These are phyloP conservation scores for Cyclophora albipunctata DNA, from an alignment of 2,888 invertebrate genomes.

Conservation along the genomic window DNA sequence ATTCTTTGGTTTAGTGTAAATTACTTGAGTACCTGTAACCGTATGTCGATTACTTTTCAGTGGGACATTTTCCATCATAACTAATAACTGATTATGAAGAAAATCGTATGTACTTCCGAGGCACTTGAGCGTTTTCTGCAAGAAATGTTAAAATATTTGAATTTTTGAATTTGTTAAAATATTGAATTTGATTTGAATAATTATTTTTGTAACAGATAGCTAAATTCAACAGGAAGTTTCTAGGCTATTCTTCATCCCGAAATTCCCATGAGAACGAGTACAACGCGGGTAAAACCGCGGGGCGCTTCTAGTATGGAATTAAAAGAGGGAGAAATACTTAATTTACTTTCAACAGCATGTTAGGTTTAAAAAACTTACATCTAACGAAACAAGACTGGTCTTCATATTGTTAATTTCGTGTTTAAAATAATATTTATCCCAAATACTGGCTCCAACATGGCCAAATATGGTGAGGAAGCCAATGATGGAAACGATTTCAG, in stretches of 20 bases:
- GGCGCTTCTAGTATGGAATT: too few species aligned
- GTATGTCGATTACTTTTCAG: not conserved
- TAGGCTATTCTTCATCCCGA: too few species aligned
- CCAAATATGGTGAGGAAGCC: slow-evolving; percentile 39
- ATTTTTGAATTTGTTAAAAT: too few species aligned
- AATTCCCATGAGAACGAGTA: too few species aligned
- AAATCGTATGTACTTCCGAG: slow-evolving; percentile 46
- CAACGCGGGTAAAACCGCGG: too few species aligned
- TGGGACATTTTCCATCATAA: not conserved
- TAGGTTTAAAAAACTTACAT: too few species aligned
- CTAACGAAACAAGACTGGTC: slow-evolving; percentile 24
- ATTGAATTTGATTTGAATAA: too few species aligned
- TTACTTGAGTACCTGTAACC: slow-evolving; percentile 2
- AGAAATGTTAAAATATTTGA: slow-evolving; percentile 4
- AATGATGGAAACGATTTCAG: slow-evolving; percentile 28
- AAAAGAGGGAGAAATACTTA: too few species aligned
- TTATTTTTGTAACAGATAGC: too few species aligned
- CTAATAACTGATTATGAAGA: slow-evolving; percentile 12
- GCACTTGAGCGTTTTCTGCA: slow-evolving; percentile 41
- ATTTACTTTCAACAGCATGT: too few species aligned
- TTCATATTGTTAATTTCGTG: slow-evolving; percentile 29
- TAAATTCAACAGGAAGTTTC: too few species aligned
- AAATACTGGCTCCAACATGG: slow-evolving; percentile 44
- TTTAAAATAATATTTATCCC: slow-evolving; percentile 36
- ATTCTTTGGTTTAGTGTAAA: too few species aligned